Evolutionary conservation across 2,797 vertebrate species (phyloP).

Genomic region (Pterois miles): DNA sequence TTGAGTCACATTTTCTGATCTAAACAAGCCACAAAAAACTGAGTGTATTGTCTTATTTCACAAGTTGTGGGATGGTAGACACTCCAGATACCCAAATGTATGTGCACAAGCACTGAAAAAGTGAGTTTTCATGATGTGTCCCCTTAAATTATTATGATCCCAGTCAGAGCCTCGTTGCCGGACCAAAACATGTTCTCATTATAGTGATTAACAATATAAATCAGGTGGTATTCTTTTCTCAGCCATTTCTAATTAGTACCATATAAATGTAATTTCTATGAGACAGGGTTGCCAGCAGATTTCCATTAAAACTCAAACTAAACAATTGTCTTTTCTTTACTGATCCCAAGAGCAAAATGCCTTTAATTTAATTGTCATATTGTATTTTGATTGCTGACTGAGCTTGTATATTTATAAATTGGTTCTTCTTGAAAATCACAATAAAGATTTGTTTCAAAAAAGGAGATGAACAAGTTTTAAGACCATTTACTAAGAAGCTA

Average conservation of each 20-base stretch:
- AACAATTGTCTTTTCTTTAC: not conserved
- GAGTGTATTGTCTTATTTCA: too few relatives aligned
- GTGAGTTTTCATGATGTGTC: too few relatives aligned
- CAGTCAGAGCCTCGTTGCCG: rapidly evolving
- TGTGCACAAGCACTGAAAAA: too few relatives aligned
- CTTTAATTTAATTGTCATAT: not conserved
- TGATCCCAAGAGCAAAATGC: not conserved
- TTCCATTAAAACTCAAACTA: not conserved
- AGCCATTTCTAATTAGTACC: not conserved
- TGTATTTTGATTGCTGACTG: not conserved
- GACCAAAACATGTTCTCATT: not conserved
- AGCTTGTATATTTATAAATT: not conserved
- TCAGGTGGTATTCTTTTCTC: not conserved
- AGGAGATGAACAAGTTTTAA: not conserved
- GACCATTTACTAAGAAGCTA: not conserved
- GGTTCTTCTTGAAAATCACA: not conserved
- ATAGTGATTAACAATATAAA: constrained; percentile 1
- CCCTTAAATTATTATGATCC: too few relatives aligned
- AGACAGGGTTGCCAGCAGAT: not conserved
- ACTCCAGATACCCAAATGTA: too few relatives aligned
- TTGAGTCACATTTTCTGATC: too few relatives aligned
- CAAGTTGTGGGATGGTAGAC: too few relatives aligned
- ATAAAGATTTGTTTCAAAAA: not conserved
- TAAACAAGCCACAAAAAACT: too few relatives aligned
- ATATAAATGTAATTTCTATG: not conserved